phyloP scores from a whole-genome alignment of 1,140 invertebrate species.

The Ceratosolen fusciceps region DNA sequence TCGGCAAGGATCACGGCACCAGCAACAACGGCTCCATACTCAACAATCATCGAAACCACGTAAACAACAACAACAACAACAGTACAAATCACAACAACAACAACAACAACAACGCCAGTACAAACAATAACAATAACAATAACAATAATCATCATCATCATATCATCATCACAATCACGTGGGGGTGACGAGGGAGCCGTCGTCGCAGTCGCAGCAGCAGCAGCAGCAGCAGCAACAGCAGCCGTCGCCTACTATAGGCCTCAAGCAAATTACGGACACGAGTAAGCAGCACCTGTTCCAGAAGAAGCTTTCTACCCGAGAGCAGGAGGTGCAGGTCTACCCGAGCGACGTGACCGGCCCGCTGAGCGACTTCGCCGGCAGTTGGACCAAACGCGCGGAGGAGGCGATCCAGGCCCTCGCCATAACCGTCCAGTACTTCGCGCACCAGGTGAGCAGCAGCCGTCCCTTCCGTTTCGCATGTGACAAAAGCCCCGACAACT shows the following conservation, averaged over 20 bases:
- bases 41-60: slow-evolving; percentile 7
- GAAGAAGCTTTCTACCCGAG: not conserved
- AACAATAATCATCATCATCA: slow-evolving; percentile 8
- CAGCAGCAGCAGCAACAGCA: too few relatives aligned
- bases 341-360: not conserved
- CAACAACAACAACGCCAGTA: slow-evolving; percentile 13
- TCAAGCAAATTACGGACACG: not conserved
- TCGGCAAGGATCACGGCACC: slow-evolving; percentile 9
- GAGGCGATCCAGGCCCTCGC: slow-evolving; percentile 70
- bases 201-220: not conserved
- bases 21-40: not conserved
- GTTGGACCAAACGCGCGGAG: slow-evolving; percentile 7
- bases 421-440: slow-evolving; percentile 78
- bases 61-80: slow-evolving; percentile 10
- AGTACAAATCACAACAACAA: not conserved
- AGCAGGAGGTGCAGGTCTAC: slow-evolving; percentile 1
- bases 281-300: not conserved
- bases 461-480: not conserved
- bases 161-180: slow-evolving; percentile 5
- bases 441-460: slow-evolving; percentile 75
- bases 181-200: not conserved
- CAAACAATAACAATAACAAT: not conserved
- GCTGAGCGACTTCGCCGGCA: not conserved
- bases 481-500: not conserved
- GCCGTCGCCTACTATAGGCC: too few relatives aligned